Base-by-base conservation (phyloP, 2,888 invertebrate genomes). In the Dryocosmus kuriphilus region DNA sequence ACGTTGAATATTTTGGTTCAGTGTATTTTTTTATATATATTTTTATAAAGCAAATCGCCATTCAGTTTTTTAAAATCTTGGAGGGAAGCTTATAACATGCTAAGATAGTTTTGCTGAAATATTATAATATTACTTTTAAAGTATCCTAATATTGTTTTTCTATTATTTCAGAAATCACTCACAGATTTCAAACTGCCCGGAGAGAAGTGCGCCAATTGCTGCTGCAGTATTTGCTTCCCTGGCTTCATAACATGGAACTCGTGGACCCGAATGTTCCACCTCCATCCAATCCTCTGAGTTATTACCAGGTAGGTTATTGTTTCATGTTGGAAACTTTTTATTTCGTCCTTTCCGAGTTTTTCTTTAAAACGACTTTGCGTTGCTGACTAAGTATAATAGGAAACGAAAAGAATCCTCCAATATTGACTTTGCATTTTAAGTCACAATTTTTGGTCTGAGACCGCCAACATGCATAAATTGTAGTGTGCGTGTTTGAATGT, bases 221-320 rank as follows among this genome's bases (percentile, higher is more conserved):
- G 83, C 93, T 99, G 76, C 97, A 98, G 89, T 98, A 98, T 91
- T 93, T 99, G 85, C 93, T 98, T 78, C 99, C 99, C 19, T 99
- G 99, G 99, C 93, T 99, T 77, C 97, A 98, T 89, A 99, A 99
- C 92, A 98, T 99, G 95, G 99, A 99, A 92, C 94, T 99, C 81
- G 98, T 99, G 6, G 99, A 99, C 90, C 98, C 98, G 22, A 97
- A 98, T 89, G 96, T 98, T 80, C 98, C 98, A n/a, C 97, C 98
- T 0, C 93, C 94, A 8, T 95, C 96, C 46, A 96, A 96, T 91
- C 96, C 96, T 2, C 93, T 96, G 77, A 96, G 96, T 30, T 96
- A 96, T 90, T 97, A 96, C 89, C 97, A 97, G 95, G 96, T 96
- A 91, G 89, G 88, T 76, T 8, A 19, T 19, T 51, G 30, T 63